Percentiles rank a stretch among this genome's conserved stretches.
phyloP scores from a whole-genome alignment of 2,888 invertebrate genomes.

The Apodemia zela region DNA sequence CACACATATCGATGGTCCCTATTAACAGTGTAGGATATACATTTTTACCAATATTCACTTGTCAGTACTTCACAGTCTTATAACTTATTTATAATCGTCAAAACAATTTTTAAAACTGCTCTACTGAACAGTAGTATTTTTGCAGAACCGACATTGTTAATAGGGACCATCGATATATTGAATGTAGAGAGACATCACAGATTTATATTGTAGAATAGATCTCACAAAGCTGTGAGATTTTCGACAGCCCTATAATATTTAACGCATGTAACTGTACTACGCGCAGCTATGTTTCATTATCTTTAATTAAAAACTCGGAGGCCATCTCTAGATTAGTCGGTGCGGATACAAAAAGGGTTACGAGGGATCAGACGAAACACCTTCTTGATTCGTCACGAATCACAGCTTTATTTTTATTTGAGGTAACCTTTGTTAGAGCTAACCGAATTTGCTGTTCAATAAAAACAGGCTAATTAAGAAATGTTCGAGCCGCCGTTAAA shows the following conservation, averaged over 20 bases:
- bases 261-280: slow-evolving; percentile 48
- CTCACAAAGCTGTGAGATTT: background rate
- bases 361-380: slow-evolving; percentile 69
- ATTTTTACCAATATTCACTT: no score
- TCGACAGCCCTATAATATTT: slow-evolving; percentile 48
- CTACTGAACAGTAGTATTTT: no score
- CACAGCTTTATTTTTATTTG: slow-evolving; percentile 74
- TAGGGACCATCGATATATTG: no score
- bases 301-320: slow-evolving; percentile 75
- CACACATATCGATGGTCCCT: no score
- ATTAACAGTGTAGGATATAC: no score
- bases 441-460: slow-evolving; percentile 76
- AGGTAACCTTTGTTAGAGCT: slow-evolving; percentile 71
- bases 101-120: no score
- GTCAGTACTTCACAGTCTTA: no score
- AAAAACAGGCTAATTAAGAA: slow-evolving; percentile 77
- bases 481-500: slow-evolving; percentile 67
- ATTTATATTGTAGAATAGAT: no score
- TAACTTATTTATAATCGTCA: no score
- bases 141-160: no score
- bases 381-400: slow-evolving; percentile 76
- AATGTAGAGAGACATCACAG: no score
- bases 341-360: slow-evolving; percentile 73
- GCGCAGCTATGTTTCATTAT: slow-evolving; percentile 73
- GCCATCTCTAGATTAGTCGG: slow-evolving; percentile 73